Evolutionary conservation across 2,888 invertebrate species (phyloP).

Genomic region (Microctonus hyperodae): DNA sequence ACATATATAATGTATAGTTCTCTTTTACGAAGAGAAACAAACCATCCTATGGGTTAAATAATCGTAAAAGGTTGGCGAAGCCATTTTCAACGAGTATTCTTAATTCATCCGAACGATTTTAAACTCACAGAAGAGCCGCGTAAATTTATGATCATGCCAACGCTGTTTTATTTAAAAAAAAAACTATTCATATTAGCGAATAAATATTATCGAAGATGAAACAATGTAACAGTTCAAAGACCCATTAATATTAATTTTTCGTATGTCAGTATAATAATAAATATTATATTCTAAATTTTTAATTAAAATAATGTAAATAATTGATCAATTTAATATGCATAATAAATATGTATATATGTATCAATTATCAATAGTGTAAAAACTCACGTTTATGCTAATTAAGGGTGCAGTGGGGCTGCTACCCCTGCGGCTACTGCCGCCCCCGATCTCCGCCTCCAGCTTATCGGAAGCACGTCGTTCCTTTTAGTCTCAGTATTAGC

Average conservation of each 20-base stretch:
- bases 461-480: slow-evolving; percentile 44
- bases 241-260: no score
- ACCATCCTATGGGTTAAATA: slow-evolving; percentile 25
- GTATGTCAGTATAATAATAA: no score
- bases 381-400: slow-evolving; percentile 59
- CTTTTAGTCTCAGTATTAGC: slow-evolving; percentile 1
- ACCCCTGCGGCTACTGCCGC: slow-evolving; percentile 60
- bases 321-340: no score
- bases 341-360: background rate
- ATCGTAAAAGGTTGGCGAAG: slow-evolving; percentile 27
- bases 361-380: background rate
- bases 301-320: no score
- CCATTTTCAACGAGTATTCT: background rate
- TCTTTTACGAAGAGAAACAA: background rate
- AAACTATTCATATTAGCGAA: background rate
- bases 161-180: background rate
- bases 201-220: no score
- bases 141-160: slow-evolving; percentile 38
- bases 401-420: slow-evolving; percentile 56
- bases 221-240: no score
- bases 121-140: slow-evolving; percentile 30
- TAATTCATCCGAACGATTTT: background rate
- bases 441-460: slow-evolving; percentile 60
- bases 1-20: background rate
- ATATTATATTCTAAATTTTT: no score